A percentile compares a stretch with the other conserved stretches of the same genome.
phyloP scores from a whole-genome alignment of 2,888 invertebrate genomes.

The Yponomeuta plumbellus region DNA sequence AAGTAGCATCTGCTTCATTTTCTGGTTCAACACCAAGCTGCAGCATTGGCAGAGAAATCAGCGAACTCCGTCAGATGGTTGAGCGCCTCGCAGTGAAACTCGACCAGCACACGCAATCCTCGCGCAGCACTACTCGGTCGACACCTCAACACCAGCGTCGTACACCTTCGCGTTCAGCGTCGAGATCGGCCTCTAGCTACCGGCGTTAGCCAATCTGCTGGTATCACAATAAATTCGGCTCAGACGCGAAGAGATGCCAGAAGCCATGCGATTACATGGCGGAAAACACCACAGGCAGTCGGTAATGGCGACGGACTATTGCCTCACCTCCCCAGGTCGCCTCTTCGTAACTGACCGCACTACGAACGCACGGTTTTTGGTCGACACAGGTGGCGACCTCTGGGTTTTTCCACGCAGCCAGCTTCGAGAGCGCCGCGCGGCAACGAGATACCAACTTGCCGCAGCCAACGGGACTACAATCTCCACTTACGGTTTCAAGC shows the following conservation, averaged over 20 bases:
- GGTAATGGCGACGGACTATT: slow-evolving; percentile 17
- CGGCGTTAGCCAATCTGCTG: slow-evolving; percentile 15
- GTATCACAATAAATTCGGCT: slow-evolving; percentile 15
- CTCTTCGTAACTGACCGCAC: slow-evolving; percentile 18
- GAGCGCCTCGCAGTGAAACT: background rate
- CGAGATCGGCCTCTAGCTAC: slow-evolving; percentile 12
- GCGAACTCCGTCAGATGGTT: background rate
- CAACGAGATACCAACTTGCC: too few species aligned
- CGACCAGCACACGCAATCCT: too few species aligned
- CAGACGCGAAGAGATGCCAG: slow-evolving; percentile 10
- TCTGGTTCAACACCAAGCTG: background rate
- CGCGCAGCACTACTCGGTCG: background rate
- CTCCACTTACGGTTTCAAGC: slow-evolving; percentile 18
- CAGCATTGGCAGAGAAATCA: background rate
- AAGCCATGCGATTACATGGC: slow-evolving; percentile 13
- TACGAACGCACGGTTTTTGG: slow-evolving; percentile 13
- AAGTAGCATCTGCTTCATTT: slow-evolving; percentile 1
- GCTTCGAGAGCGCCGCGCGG: too few species aligned
- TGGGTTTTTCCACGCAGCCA: too few species aligned
- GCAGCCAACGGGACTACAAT: too few species aligned
- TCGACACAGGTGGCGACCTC: slow-evolving; percentile 25
- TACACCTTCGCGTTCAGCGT: background rate
- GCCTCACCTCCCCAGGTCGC: slow-evolving; percentile 13
- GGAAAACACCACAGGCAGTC: slow-evolving; percentile 19
- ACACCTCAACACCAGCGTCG: background rate